phyloP scores from a whole-genome alignment of 1,140 invertebrate genomes.

The Tachypleus tridentatus region DNA sequence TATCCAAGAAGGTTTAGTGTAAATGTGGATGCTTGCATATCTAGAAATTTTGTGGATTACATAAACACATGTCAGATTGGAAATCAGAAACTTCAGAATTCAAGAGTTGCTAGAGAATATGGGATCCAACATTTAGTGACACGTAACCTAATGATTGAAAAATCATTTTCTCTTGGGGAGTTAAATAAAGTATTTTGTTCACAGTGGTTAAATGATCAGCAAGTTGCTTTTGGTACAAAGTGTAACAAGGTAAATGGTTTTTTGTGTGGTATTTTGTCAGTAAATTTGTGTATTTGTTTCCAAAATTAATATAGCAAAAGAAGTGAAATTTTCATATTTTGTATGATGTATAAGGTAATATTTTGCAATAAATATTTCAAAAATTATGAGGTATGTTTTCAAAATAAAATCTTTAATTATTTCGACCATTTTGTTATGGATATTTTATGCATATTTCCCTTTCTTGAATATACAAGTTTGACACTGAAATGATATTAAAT shows the following conservation, averaged over 20 bases:
- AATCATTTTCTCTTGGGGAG: not conserved
- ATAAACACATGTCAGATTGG: not conserved
- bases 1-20: too few species aligned
- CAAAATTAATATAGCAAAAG: too few species aligned
- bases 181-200: slow-evolving; percentile 65
- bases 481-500: too few species aligned
- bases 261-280: not conserved
- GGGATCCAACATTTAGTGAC: not conserved
- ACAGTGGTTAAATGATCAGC: slow-evolving; percentile 84
- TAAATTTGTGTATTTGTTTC: too few species aligned
- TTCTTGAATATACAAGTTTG: too few species aligned
- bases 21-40: not conserved
- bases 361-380: not conserved
- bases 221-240: slow-evolving; percentile 90
- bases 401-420: too few species aligned
- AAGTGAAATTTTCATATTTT: too few species aligned
- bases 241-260: slow-evolving; percentile 50
- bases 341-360: not conserved
- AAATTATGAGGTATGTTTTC: not conserved
- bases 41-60: not conserved
- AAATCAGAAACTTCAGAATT: not conserved
- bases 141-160: not conserved
- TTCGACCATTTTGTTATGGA: too few species aligned
- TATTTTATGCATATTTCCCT: too few species aligned
- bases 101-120: not conserved